A percentile compares a stretch with the other conserved stretches of the same genome.
These are phyloP conservation scores for Clitarchus hookeri DNA, from an alignment of 2,888 invertebrate genomes.

Conservation along the genomic window DNA sequence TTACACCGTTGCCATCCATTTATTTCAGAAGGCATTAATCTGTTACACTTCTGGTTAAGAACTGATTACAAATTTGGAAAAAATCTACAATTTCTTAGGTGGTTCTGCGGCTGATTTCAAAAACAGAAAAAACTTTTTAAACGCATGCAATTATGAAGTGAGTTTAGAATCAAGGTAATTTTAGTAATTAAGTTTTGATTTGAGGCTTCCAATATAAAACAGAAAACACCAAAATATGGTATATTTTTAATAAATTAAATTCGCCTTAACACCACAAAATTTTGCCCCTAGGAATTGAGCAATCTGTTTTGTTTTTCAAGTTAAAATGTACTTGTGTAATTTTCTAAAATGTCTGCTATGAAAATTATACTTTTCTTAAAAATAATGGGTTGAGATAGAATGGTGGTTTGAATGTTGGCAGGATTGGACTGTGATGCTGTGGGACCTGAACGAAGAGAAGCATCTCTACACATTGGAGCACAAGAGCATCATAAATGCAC, in stretches of 20 bases:
- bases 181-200: too few relatives aligned
- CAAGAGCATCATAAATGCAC: constrained; percentile 95
- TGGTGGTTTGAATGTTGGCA: constrained; percentile 47
- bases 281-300: too few relatives aligned
- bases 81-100: background rate
- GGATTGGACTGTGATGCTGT: constrained; percentile 99
- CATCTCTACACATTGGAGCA: constrained; percentile 98
- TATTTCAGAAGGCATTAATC: background rate
- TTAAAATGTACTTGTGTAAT: too few relatives aligned
- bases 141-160: too few relatives aligned
- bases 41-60: background rate
- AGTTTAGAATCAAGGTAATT: background rate
- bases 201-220: too few relatives aligned
- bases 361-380: too few relatives aligned
- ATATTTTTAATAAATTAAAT: too few relatives aligned
- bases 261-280: too few relatives aligned
- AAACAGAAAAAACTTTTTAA: background rate
- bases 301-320: too few relatives aligned
- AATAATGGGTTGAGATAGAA: background rate
- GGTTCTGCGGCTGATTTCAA: background rate
- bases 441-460: constrained; percentile 99
- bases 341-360: too few relatives aligned
- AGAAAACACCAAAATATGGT: too few relatives aligned
- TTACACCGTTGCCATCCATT: too few relatives aligned
- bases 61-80: background rate